Percentiles rank a stretch among this genome's conserved stretches.
phyloP scores from a whole-genome alignment of 2,888 invertebrate genomes.

The Drosophila buzzatii region DNA sequence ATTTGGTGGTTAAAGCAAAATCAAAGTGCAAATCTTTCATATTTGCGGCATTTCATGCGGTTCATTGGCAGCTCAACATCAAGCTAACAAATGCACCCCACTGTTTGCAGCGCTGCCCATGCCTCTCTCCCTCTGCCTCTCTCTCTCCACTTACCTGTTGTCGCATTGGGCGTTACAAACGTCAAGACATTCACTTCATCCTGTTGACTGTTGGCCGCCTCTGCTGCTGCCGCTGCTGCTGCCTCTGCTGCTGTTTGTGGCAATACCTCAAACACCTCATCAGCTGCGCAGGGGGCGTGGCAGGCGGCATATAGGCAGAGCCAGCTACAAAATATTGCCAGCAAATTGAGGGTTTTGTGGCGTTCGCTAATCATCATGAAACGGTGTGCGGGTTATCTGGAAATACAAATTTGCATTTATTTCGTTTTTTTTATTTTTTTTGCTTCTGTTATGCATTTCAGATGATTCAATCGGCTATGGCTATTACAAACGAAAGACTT shows the following conservation, averaged over 20 bases:
- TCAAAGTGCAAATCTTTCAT: slow-evolving; percentile 80
- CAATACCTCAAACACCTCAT: slow-evolving; percentile 69
- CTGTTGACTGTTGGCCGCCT: slow-evolving; percentile 56
- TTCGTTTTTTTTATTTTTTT: not conserved
- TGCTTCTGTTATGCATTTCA: slow-evolving; percentile 48
- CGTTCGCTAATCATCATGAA: slow-evolving; percentile 82
- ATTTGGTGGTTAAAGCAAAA: slow-evolving; percentile 70
- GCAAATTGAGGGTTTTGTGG: slow-evolving; percentile 81
- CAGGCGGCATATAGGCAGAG: slow-evolving; percentile 40
- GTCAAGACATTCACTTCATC: slow-evolving; percentile 72
- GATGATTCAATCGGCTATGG: slow-evolving; percentile 52
- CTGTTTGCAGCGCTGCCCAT: not conserved
- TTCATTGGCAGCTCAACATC: slow-evolving; percentile 64
- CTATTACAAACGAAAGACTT: slow-evolving; percentile 36
- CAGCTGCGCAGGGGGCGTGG: slow-evolving; percentile 42
- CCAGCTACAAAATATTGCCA: slow-evolving; percentile 74
- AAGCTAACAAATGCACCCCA: slow-evolving; percentile 6
- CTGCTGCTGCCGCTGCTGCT: slow-evolving; percentile 7
- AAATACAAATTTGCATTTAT: slow-evolving; percentile 45
- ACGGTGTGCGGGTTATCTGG: slow-evolving; percentile 55
- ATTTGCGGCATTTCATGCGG: slow-evolving; percentile 64
- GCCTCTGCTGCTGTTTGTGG: slow-evolving; percentile 53
- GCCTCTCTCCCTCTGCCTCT: fast-evolving
- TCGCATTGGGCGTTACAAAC: slow-evolving; percentile 62
- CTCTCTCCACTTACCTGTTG: slow-evolving; percentile 64